Conservation (phyloP, 2,113 vertebrate species). For the Haplotaxodon microlepis region DNA sequence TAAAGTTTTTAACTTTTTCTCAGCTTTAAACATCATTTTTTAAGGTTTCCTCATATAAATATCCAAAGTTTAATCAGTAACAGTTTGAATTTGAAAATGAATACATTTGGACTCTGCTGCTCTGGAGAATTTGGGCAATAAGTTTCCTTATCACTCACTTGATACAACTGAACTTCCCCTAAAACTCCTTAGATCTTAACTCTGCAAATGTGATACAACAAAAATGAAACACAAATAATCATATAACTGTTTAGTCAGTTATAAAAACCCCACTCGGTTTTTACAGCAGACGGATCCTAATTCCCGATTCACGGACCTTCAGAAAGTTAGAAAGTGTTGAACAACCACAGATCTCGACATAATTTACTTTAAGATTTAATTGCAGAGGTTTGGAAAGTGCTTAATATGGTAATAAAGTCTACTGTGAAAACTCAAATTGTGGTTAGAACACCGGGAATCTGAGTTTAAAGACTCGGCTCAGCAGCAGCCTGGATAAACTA, state of each 20-base stretch:
- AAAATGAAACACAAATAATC: not conserved
- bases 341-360: not conserved
- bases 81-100: not conserved
- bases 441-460: not conserved
- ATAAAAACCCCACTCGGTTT: not conserved
- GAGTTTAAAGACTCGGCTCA: not conserved
- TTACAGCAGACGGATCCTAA: not conserved
- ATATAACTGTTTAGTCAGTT: not conserved
- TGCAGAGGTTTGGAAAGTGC: not conserved
- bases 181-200: accelerated
- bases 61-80: not conserved
- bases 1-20: not conserved
- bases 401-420: not conserved
- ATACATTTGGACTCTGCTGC: not conserved
- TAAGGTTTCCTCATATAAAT: not conserved
- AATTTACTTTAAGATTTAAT: not conserved
- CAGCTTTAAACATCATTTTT: not conserved
- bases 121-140: not conserved
- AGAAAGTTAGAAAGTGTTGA: not conserved
- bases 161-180: not conserved
- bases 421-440: not conserved
- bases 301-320: not conserved
- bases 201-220: not conserved
- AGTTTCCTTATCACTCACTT: not conserved
- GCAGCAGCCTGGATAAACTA: not conserved